Evolutionary conservation across 2,113 vertebrate species (phyloP), one percentile per base, ranked within the genome.

Genomic region (Orientallactaga bullata): DNA sequence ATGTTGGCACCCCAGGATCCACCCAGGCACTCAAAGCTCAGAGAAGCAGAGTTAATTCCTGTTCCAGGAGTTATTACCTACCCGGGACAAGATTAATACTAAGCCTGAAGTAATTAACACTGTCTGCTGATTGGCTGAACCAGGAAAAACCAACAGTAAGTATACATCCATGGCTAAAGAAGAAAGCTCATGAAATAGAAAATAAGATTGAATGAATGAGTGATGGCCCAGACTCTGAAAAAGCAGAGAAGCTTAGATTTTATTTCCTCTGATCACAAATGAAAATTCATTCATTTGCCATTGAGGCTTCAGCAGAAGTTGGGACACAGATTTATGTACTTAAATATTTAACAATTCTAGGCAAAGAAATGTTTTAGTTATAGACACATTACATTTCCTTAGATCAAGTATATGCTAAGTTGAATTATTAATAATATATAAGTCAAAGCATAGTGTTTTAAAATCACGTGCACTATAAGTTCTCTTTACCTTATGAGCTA

Each of bases 361-460:
- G 84, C 47, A 3, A 85, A 84, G n/a, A 90, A 78, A 77, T 35
- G 15, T 24, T 83, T 28, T 60, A 63, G 28, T n/a, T 86, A 28
- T 8, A 83, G 32, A 26, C 37, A 32, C 4, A 89, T 28, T 61
- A 30, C 74, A 83, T 74, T 86, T 72, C 84, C 69, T 90, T 47
- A n/a, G 30, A 11, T 35, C 10, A 89, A 86, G 32, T 16, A 61
- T 51, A 37, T 35, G n/a, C 32, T 82, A 90, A 68, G 6, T 3
- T 79, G 47, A 95, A 83, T 86, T 94, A 86, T 86, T 77, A 72
- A 63, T 69, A 82, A 82, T 58, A 77, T 80, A 63, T 85, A 83
- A 73, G 79, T 65, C 23, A 16, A 71, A 61, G 11, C 32, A 15
- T 23, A 30, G 16, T 28, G 9, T 74, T 85, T 89, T 73, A 63